Percentiles rank a stretch among this genome's conserved stretches.
Evolutionary conservation across 2,113 vertebrate genomes (phyloP).

Genomic region (Tupaia tana): DNA sequence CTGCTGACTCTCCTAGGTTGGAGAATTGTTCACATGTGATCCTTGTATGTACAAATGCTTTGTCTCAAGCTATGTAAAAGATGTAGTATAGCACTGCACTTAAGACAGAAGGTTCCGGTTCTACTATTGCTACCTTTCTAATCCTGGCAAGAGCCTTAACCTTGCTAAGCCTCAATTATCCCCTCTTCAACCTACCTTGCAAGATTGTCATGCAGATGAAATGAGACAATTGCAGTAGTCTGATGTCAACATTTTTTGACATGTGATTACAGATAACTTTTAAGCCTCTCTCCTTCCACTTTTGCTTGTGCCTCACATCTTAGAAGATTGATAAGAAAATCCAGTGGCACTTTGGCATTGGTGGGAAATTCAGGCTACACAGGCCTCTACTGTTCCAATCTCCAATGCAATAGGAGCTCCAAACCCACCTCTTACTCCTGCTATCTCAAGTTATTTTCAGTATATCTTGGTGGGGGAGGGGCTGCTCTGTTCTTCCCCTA

Average conservation of each 20-base stretch:
- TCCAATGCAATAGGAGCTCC: background rate
- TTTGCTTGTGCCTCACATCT: background rate
- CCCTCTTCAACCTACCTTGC: background rate
- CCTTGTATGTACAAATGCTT: background rate
- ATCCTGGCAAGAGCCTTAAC: background rate
- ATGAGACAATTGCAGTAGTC: background rate
- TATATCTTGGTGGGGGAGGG: too few species aligned
- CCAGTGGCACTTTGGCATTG: background rate
- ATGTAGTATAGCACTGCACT: background rate
- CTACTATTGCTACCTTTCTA: background rate
- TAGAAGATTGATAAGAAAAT: background rate
- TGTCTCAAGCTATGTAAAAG: background rate
- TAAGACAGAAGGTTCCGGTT: background rate
- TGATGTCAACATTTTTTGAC: background rate
- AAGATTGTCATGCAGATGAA: background rate
- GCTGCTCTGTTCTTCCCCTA: background rate
- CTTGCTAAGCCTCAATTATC: background rate
- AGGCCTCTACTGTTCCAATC: background rate
- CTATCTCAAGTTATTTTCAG: background rate
- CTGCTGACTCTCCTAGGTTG: background rate
- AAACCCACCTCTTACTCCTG: background rate
- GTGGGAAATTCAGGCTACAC: background rate
- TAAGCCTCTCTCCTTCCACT: background rate
- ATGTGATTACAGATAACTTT: background rate
- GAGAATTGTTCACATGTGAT: background rate